Conservation (phyloP, 2,113 vertebrate genomes). For the zebrafish (Danio rerio) region DNA sequence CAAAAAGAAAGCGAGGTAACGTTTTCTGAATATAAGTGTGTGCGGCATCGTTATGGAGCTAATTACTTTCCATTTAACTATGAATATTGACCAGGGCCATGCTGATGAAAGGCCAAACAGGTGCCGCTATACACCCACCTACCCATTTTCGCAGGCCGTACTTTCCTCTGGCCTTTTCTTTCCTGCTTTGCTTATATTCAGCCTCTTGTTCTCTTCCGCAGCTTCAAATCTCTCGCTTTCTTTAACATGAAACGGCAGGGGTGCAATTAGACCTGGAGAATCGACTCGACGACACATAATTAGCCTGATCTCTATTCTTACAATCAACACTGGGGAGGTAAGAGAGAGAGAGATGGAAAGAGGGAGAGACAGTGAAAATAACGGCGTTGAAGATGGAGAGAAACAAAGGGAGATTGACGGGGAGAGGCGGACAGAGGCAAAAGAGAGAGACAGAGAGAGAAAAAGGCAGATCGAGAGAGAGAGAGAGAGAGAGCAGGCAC, state of each 20-base stretch:
- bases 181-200: conserved; percentile 14
- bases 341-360: conserved; percentile 18
- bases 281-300: conserved; percentile 53
- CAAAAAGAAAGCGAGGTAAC: neutral
- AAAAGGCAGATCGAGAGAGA: neutral
- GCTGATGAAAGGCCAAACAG: conserved; percentile 54
- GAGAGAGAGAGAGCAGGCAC: neutral
- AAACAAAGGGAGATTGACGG: neutral
- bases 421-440: conserved; percentile 2
- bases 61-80: conserved; percentile 49
- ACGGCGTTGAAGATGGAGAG: neutral
- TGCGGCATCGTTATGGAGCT: conserved; percentile 37
- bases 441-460: neutral
- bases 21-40: neutral
- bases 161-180: neutral
- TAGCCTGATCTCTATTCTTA: conserved; percentile 65
- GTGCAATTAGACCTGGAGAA: conserved; percentile 54
- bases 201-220: conserved; percentile 16
- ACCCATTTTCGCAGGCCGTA: neutral
- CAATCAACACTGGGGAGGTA: conserved; percentile 67
- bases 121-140: conserved; percentile 9
- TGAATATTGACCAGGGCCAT: conserved; percentile 33
- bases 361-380: conserved; percentile 27
- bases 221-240: conserved; percentile 39
- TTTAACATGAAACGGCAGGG: conserved; percentile 44